phyloP scores from a whole-genome alignment of 1,140 invertebrate species.

The Pantala flavescens region DNA sequence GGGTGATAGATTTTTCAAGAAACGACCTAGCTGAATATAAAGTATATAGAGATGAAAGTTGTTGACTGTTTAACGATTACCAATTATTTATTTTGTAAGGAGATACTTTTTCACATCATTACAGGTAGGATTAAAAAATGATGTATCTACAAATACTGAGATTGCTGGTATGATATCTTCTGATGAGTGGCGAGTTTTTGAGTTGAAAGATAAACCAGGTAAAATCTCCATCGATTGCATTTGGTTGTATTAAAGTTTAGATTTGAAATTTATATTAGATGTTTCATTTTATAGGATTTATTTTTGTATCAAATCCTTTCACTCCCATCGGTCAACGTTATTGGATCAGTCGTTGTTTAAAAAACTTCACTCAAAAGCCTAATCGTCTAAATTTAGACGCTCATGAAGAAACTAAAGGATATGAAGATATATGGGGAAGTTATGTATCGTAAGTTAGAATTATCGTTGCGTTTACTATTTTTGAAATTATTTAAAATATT shows the following conservation, averaged over 20 bases:
- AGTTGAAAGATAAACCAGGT: constrained; percentile 17
- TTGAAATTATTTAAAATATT: too few species aligned
- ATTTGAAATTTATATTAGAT: background rate
- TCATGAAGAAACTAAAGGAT: background rate
- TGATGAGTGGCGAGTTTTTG: constrained; percentile 16
- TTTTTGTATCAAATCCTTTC: background rate
- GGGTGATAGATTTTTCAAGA: constrained; percentile 29
- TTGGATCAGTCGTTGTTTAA: background rate
- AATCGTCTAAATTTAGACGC: background rate
- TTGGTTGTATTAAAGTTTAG: background rate
- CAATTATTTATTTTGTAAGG: too few species aligned
- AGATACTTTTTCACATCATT: too few species aligned
- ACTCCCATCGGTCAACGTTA: background rate
- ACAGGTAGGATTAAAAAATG: too few species aligned
- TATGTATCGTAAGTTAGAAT: too few species aligned
- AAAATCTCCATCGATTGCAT: background rate
- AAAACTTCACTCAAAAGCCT: background rate
- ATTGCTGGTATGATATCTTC: constrained; percentile 12
- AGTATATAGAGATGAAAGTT: background rate
- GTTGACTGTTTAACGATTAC: background rate
- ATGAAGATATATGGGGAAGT: background rate
- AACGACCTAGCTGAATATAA: background rate
- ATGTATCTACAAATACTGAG: too few species aligned
- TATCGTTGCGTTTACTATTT: too few species aligned
- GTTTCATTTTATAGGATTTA: background rate